phyloP scores from a whole-genome alignment of 2,113 vertebrate species.

The Hippocampus mohnikei region DNA sequence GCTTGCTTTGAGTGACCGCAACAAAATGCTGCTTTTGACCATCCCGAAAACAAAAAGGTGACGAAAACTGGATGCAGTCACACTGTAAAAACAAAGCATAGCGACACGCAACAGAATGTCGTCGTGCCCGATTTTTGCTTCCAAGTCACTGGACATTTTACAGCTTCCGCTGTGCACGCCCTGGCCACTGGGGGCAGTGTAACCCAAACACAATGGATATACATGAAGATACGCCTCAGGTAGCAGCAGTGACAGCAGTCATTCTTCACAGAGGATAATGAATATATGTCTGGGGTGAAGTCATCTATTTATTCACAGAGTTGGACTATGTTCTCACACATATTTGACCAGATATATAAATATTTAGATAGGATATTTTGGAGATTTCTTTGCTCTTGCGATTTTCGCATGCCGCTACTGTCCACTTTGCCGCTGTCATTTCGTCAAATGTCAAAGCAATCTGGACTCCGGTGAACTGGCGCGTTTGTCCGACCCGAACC shows the following conservation, averaged over 20 bases:
- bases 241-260: too few relatives aligned
- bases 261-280: too few relatives aligned
- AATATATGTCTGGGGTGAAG: too few relatives aligned
- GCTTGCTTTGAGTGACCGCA: neutral
- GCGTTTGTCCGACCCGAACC: slow-evolving; percentile 21
- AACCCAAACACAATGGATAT: neutral
- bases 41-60: neutral
- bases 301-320: too few relatives aligned
- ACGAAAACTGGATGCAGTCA: neutral
- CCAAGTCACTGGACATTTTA: neutral
- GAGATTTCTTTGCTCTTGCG: neutral
- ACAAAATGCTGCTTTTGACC: neutral
- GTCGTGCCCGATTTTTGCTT: neutral
- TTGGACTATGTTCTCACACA: too few relatives aligned
- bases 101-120: too few relatives aligned
- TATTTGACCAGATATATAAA: too few relatives aligned
- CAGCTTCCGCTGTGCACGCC: too few relatives aligned
- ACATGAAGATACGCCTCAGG: too few relatives aligned
- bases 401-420: neutral
- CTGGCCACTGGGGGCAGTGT: neutral
- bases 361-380: too few relatives aligned
- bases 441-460: slow-evolving; percentile 32
- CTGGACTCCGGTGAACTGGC: slow-evolving; percentile 3
- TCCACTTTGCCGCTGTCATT: slow-evolving; percentile 7
- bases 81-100: too few relatives aligned